A percentile compares a stretch with the other conserved stretches of the same genome.
Conservation (phyloP, 2,113 vertebrate species). For the Strix uralensis region DNA sequence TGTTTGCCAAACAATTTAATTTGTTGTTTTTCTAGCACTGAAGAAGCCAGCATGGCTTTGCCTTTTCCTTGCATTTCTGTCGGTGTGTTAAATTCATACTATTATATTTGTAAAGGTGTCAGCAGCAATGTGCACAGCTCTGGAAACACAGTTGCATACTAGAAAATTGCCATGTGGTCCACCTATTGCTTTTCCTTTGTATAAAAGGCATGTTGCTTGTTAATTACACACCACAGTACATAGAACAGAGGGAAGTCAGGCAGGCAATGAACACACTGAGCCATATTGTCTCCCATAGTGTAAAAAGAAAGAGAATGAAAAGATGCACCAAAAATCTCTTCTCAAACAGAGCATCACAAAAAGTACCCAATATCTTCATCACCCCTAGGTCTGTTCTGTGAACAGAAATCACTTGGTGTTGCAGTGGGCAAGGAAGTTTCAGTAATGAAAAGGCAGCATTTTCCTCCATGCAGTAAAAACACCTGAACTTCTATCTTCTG, state of each 20-base stretch:
- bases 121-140: constrained; percentile 53
- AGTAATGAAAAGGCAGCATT: neutral
- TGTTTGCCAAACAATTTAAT: constrained; percentile 67
- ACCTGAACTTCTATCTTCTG: neutral
- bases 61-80: constrained; percentile 35
- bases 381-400: neutral
- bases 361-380: neutral
- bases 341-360: neutral
- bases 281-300: neutral
- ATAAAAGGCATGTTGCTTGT: constrained; percentile 22
- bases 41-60: constrained; percentile 42
- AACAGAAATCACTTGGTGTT: neutral
- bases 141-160: constrained; percentile 47
- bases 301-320: constrained; percentile 1
- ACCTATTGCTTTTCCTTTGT: constrained; percentile 43
- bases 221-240: constrained; percentile 47
- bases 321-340: neutral
- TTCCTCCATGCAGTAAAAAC: neutral
- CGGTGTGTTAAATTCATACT: constrained; percentile 38
- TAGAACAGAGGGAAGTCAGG: constrained; percentile 34
- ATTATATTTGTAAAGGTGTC: constrained; percentile 34
- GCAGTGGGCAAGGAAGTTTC: neutral
- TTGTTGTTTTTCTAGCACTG: constrained; percentile 36
- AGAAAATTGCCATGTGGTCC: constrained; percentile 48
- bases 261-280: constrained; percentile 5